These are phyloP conservation scores for Branchipolynoe longqiensis DNA, from an alignment of 2,888 invertebrate species.

Conservation along the genomic window DNA sequence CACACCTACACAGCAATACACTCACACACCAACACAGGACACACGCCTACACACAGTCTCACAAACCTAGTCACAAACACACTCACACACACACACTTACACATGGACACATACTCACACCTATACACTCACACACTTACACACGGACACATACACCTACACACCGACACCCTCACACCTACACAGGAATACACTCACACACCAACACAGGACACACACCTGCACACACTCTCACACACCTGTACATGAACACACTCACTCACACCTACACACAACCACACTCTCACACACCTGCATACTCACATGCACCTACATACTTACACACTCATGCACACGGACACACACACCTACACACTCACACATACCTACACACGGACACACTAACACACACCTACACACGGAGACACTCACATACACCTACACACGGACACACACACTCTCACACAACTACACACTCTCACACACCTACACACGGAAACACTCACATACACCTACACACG, in stretches of 20 bases:
- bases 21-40: neutral
- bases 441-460: neutral
- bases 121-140: slow-evolving; percentile 24
- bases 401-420: slow-evolving; percentile 17
- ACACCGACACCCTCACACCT: slow-evolving; percentile 4
- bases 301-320: neutral
- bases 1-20: neutral
- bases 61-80: no score
- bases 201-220: neutral
- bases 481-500: neutral
- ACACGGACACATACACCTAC: slow-evolving; percentile 5
- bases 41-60: neutral
- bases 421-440: neutral
- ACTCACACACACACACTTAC: neutral
- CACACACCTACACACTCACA: neutral
- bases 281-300: neutral
- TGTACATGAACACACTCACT: neutral
- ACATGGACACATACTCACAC: slow-evolving; percentile 3
- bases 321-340: neutral
- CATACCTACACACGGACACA: slow-evolving; percentile 21
- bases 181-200: neutral
- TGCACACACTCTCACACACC: neutral
- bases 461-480: neutral
- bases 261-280: neutral
- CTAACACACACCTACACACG: slow-evolving; percentile 18